Evolutionary conservation across 2,113 vertebrate genomes (phyloP), one percentile per base, ranked within the genome.

Genomic region (Riparia riparia): DNA sequence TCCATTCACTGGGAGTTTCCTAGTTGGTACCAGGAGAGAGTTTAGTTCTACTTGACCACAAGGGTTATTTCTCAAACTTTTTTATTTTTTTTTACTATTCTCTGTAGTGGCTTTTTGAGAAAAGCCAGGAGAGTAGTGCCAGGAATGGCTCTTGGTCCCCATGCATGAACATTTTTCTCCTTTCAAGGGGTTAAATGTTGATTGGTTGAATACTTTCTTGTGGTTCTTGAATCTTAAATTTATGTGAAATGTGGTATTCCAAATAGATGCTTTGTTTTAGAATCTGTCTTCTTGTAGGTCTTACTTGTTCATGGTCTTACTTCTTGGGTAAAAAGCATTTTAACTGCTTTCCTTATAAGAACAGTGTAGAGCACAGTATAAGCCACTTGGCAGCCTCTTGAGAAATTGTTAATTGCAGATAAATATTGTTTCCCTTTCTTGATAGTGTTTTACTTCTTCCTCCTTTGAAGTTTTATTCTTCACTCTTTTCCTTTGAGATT

Each of bases 91-190:
- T 31, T 28, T 2, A 5, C 24, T 61, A 2, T 63, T 56, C 4
- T 47, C 41, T 57, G 8, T 41, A 72, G 54, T 12, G 16, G 7
- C 7, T 70, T 6, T 90, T 63, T 42, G 56, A 86, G 28, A 73
- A 92, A 91, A 77, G 16, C 12, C 19, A 42, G 29, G 12, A 32
- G 56, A n/a, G 11, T 68, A 80, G 61, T 25, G 9, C 14, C 45
- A 69, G 70, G 26, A 61, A 61, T 26, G 21, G 10, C 8, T 41
- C 39, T 56, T 32, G 0, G 1, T 68, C 26, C 32, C 19, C 29
- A 6, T 0, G 1, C 2, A 2, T 2, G 2, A 1, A 12, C 0
- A 0, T 45, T 60, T 65, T 71, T 28, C 2, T 44, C 10, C 29
- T 85, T 76, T 29, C 28, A 42, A 29, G 14, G 8, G 17, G 22